These are phyloP conservation scores for Eristalinus sepulchralis DNA, from an alignment of 2,888 invertebrate species.

Conservation along the genomic window DNA sequence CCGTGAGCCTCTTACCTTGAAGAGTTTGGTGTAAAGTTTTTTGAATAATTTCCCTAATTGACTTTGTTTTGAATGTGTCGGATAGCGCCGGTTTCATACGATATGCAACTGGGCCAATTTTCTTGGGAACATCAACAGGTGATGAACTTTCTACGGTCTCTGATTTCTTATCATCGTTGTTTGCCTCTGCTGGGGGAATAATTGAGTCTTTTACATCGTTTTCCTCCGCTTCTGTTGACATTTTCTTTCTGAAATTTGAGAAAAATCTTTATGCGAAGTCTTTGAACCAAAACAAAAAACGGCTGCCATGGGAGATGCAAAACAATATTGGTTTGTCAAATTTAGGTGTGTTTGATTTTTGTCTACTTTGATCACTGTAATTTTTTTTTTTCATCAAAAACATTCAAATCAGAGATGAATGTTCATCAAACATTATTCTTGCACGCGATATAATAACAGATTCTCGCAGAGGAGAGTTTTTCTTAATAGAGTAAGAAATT, in stretches of 20 bases:
- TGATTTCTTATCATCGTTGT: not conserved
- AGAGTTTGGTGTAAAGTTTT: constrained; percentile 71
- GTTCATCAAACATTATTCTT: no score
- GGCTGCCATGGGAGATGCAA: constrained; percentile 1
- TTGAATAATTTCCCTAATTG: constrained; percentile 73
- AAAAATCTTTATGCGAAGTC: not conserved
- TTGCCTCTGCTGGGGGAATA: not conserved
- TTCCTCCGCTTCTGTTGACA: not conserved
- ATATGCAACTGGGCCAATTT: constrained; percentile 56
- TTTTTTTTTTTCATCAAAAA: no score
- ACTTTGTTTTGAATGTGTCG: constrained; percentile 73
- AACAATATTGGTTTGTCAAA: not conserved
- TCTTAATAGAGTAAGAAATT: no score
- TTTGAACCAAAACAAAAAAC: constrained; percentile 15
- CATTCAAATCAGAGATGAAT: no score
- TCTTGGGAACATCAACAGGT: constrained; percentile 2
- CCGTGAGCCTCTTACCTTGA: constrained; percentile 67
- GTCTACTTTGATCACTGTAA: no score
- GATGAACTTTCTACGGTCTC: not conserved
- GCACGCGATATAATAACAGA: no score
- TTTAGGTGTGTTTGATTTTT: no score
- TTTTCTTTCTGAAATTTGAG: not conserved
- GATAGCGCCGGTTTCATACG: constrained; percentile 74
- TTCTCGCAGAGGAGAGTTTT: no score
- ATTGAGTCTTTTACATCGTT: not conserved